Percentiles rank a stretch among this genome's conserved stretches.
Conservation (phyloP, 2,888 invertebrate species). For the Drosophila incognita region DNA sequence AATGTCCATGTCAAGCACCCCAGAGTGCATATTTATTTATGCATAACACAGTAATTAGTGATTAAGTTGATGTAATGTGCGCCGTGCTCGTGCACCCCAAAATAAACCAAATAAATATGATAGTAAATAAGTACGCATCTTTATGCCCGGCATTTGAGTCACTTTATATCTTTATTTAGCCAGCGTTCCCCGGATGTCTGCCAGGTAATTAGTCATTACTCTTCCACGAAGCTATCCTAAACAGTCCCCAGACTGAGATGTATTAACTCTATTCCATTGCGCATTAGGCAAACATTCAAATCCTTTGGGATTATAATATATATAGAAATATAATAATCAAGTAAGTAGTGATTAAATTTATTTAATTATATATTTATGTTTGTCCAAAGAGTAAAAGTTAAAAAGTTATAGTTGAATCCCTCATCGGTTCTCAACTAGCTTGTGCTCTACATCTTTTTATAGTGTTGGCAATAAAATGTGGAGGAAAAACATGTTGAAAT, state of each 20-base stretch:
- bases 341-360: neutral
- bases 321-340: neutral
- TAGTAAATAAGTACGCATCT: constrained; percentile 1
- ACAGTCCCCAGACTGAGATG: neutral
- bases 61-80: constrained; percentile 70
- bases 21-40: constrained; percentile 51
- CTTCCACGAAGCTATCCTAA: constrained; percentile 40
- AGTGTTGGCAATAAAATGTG: constrained; percentile 10
- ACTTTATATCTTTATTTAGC: constrained; percentile 35
- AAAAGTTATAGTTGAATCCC: neutral
- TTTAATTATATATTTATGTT: neutral
- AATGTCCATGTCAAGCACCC: constrained; percentile 53
- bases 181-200: constrained; percentile 44
- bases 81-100: constrained; percentile 8
- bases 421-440: neutral
- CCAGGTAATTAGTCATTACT: constrained; percentile 51
- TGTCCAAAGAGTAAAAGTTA: neutral
- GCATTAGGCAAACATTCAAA: neutral
- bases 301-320: neutral
- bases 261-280: constrained; percentile 13
- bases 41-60: constrained; percentile 76
- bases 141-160: neutral
- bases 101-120: constrained; percentile 27
- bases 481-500: constrained; percentile 60
- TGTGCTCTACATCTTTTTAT: neutral